Evolutionary conservation across 2,797 vertebrate genomes (phyloP).

Genomic region (Amphiprion clarkii): DNA sequence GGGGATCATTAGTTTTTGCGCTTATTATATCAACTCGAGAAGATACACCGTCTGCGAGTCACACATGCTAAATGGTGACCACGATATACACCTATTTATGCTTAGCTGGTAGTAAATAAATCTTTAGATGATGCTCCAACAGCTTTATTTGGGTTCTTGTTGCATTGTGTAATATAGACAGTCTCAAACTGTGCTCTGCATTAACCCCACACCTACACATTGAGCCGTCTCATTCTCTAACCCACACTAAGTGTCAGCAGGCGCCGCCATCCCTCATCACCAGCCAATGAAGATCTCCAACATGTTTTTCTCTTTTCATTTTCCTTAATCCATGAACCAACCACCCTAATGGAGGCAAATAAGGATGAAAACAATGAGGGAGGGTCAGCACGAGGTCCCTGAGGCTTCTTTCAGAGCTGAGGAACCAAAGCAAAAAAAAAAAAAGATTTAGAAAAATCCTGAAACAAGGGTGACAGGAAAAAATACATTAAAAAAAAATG

Average conservation of each 20-base stretch:
- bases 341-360: slow-evolving; percentile 28
- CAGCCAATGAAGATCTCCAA: slow-evolving; percentile 59
- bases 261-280: slow-evolving; percentile 69
- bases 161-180: slow-evolving; percentile 49
- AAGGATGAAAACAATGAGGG: slow-evolving; percentile 48
- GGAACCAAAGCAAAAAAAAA: slow-evolving; percentile 30
- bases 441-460: no score
- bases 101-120: slow-evolving; percentile 17
- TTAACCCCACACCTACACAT: slow-evolving; percentile 58
- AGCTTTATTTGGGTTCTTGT: slow-evolving; percentile 51
- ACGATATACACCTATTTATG: neutral
- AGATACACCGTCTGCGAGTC: no score
- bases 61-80: no score
- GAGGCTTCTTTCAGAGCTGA: slow-evolving; percentile 14
- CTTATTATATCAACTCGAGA: no score
- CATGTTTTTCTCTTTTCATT: slow-evolving; percentile 27
- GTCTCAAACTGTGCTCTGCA: slow-evolving; percentile 46
- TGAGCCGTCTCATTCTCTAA: slow-evolving; percentile 40
- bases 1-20: slow-evolving; percentile 11
- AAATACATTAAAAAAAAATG: no score
- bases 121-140: slow-evolving; percentile 42
- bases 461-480: no score
- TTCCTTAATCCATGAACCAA: slow-evolving; percentile 52
- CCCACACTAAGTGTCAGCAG: slow-evolving; percentile 63
- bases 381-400: neutral